Evolutionary conservation across 2,888 invertebrate species (phyloP).

Genomic region (Tetragonisca angustula): DNA sequence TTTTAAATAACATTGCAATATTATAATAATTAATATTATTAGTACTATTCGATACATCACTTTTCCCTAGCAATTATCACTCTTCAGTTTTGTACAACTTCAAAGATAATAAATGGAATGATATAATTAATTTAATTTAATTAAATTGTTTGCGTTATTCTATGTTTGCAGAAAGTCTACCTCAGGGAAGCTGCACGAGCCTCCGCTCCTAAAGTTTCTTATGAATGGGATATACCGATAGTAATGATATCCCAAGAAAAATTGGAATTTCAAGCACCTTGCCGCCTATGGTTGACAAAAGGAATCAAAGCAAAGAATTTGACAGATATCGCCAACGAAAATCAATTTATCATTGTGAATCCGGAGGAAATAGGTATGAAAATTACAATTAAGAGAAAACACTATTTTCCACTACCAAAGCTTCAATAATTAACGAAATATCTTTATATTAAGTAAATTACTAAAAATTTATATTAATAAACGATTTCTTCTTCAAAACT

Average conservation of each 20-base stretch:
- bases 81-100: background rate
- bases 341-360: conserved; percentile 91
- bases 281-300: conserved; percentile 88
- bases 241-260: conserved; percentile 87
- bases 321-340: conserved; percentile 85
- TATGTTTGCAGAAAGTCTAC: conserved; percentile 87
- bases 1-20: background rate
- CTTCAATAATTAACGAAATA: background rate
- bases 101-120: background rate
- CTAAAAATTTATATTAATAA: too few species aligned
- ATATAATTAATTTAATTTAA: background rate
- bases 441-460: too few species aligned
- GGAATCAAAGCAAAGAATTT: conserved; percentile 83
- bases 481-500: too few species aligned
- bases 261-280: conserved; percentile 86
- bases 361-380: conserved; percentile 92
- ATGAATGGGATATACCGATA: conserved; percentile 91
- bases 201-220: conserved; percentile 86
- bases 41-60: background rate
- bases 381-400: background rate
- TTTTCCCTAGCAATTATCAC: background rate
- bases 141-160: background rate
- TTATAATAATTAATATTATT: background rate
- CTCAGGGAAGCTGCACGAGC: conserved; percentile 88
- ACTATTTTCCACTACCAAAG: too few species aligned